A percentile compares a stretch with the other conserved stretches of the same genome.
phyloP scores from a whole-genome alignment of 2,888 invertebrate genomes.

The Danaus chrysippus region DNA sequence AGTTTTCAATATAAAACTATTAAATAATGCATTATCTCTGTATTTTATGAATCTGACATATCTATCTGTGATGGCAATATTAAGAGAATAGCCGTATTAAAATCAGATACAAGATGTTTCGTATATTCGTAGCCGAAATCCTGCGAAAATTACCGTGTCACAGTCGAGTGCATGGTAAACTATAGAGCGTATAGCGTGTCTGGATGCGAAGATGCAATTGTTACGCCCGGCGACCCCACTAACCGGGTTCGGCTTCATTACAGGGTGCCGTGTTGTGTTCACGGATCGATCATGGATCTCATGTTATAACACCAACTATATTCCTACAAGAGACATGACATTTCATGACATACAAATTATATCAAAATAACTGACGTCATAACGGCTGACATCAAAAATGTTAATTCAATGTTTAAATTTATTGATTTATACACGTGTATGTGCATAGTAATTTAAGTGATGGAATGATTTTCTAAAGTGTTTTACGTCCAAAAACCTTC shows the following conservation, averaged over 20 bases:
- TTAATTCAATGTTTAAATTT: too few species aligned
- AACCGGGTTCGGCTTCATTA: slow-evolving; percentile 77
- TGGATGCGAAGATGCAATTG: slow-evolving; percentile 73
- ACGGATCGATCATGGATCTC: slow-evolving; percentile 14
- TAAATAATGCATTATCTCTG: slow-evolving; percentile 6
- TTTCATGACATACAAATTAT: too few species aligned
- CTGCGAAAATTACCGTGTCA: slow-evolving; percentile 23
- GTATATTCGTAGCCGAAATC: slow-evolving; percentile 24
- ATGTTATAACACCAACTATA: slow-evolving; percentile 4
- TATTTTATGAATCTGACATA: too few species aligned
- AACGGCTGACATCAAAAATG: too few species aligned
- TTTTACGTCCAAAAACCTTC: not conserved
- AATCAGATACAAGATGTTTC: slow-evolving; percentile 22
- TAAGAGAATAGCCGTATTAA: not conserved
- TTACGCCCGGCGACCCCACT: slow-evolving; percentile 70
- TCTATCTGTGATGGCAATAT: not conserved
- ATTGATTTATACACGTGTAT: too few species aligned
- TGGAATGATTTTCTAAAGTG: not conserved
- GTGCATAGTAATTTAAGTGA: too few species aligned
- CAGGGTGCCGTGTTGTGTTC: slow-evolving; percentile 26
- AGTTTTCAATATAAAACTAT: slow-evolving; percentile 16
- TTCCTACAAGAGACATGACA: not conserved
- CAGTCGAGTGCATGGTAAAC: slow-evolving; percentile 28
- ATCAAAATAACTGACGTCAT: too few species aligned
- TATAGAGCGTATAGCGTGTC: slow-evolving; percentile 31